phyloP scores from a whole-genome alignment of 2,113 vertebrate species.

The Hydrolagus affinis region DNA sequence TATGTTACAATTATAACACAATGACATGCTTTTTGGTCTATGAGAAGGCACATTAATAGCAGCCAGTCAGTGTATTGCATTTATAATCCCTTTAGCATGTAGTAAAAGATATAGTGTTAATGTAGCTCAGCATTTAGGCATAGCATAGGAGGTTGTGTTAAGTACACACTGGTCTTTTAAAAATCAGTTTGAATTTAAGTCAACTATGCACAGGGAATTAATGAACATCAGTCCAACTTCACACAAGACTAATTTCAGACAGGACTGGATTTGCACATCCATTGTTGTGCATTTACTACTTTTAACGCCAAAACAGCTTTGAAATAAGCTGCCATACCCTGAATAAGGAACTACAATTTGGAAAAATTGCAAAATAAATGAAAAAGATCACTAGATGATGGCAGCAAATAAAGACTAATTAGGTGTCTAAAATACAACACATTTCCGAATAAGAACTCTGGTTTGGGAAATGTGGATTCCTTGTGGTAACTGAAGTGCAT shows the following conservation, averaged over 20 bases:
- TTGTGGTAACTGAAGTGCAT: too few species aligned
- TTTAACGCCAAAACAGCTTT: background rate
- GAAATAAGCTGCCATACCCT: background rate
- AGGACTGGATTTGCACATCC: background rate
- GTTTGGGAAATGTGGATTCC: too few species aligned
- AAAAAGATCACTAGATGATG: background rate
- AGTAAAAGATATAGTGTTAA: background rate
- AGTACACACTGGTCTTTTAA: background rate
- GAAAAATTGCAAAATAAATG: background rate
- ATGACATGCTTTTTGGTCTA: too few species aligned
- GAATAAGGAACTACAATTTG: too few species aligned
- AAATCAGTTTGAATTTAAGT: background rate
- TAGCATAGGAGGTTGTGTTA: background rate
- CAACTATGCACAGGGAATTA: background rate
- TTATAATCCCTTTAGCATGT: background rate
- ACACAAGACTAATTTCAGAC: background rate
- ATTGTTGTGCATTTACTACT: background rate
- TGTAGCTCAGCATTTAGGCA: background rate
- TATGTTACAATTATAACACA: background rate
- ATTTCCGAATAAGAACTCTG: too few species aligned
- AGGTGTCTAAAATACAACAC: too few species aligned
- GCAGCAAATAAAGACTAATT: too few species aligned
- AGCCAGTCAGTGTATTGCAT: background rate
- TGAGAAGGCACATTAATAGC: background rate
- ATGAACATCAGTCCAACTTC: background rate